Conservation (phyloP, 1,140 invertebrate species). For the Megalonaias nervosa region DNA sequence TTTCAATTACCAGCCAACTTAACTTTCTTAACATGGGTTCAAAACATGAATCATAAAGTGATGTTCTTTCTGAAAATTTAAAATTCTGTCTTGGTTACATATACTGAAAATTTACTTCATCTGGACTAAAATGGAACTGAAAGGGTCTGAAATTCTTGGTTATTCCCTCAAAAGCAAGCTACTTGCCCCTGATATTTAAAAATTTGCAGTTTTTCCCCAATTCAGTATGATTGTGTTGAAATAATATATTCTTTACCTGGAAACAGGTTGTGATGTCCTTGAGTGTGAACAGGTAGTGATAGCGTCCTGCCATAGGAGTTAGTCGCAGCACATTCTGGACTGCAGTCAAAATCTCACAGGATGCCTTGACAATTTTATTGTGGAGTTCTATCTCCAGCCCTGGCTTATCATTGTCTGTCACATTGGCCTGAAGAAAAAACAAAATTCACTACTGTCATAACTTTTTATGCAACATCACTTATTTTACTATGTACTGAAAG, state of each 20-base stretch:
- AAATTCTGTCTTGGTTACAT: too few relatives aligned
- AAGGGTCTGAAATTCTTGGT: too few relatives aligned
- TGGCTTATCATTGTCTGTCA: slow-evolving; percentile 62
- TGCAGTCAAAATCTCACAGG: slow-evolving; percentile 63
- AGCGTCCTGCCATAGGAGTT: slow-evolving; percentile 64
- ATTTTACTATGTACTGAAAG: not conserved
- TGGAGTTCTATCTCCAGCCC: slow-evolving; percentile 68
- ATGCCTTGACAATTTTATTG: slow-evolving; percentile 65
- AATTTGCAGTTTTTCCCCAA: too few relatives aligned
- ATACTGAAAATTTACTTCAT: too few relatives aligned
- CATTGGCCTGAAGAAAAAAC: slow-evolving; percentile 55
- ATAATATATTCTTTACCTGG: slow-evolving; percentile 53
- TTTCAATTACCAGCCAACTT: too few relatives aligned
- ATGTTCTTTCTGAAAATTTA: too few relatives aligned
- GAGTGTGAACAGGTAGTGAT: slow-evolving; percentile 70
- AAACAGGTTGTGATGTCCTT: slow-evolving; percentile 69
- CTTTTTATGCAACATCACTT: not conserved
- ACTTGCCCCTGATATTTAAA: too few relatives aligned
- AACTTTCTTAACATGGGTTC: too few relatives aligned
- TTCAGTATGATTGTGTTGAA: too few relatives aligned
- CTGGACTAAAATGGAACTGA: too few relatives aligned
- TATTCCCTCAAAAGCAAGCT: too few relatives aligned
- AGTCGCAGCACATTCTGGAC: slow-evolving; percentile 64
- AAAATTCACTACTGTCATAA: not conserved
- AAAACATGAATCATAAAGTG: too few relatives aligned